Conservation (phyloP, 2,797 vertebrate species). For the Myotis findleyi region DNA sequence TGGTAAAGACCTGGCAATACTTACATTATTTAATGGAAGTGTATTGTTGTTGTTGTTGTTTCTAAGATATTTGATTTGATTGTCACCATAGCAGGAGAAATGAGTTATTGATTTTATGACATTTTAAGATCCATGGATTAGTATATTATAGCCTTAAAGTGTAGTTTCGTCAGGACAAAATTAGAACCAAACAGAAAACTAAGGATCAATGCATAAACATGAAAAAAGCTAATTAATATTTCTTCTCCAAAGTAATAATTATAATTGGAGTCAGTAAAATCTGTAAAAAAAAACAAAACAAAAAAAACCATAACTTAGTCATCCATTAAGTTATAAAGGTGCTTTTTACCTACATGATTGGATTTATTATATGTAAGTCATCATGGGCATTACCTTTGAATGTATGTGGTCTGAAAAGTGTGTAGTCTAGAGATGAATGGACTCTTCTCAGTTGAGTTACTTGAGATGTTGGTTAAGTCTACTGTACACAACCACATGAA, state of each 20-base stretch:
- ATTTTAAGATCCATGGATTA: slow-evolving; percentile 20
- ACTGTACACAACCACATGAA: no score
- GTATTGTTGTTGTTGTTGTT: neutral
- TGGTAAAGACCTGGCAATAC: neutral
- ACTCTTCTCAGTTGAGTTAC: neutral
- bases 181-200: neutral
- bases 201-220: neutral
- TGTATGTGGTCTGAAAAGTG: neutral
- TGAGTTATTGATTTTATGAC: slow-evolving; percentile 1
- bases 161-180: neutral
- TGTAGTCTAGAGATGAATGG: neutral
- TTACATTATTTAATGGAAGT: neutral
- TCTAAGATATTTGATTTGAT: neutral
- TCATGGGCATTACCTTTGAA: neutral
- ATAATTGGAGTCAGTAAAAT: neutral
- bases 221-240: neutral
- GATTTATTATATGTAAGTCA: neutral
- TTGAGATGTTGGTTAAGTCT: no score
- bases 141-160: neutral
- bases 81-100: neutral
- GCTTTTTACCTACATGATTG: neutral
- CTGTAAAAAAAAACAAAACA: neutral
- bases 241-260: neutral
- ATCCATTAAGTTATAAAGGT: neutral
- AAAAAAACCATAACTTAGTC: neutral